phyloP scores from a whole-genome alignment of 2,113 vertebrate genomes.

The Synchiropus splendidus region DNA sequence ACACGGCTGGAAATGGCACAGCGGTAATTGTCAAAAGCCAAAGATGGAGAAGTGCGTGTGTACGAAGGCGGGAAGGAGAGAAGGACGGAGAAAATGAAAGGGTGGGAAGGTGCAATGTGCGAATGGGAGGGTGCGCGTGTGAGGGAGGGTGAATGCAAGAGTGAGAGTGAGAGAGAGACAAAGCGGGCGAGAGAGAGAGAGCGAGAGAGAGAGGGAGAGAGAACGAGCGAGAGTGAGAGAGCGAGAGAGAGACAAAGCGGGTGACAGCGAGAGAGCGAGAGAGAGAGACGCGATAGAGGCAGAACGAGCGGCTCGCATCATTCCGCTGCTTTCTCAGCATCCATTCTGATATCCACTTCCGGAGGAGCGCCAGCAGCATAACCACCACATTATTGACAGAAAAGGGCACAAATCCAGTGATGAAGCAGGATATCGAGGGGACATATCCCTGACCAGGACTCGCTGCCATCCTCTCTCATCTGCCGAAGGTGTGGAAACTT shows the following conservation, averaged over 20 bases:
- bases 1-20: conserved; percentile 55
- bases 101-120: conserved; percentile 42
- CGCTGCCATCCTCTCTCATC: conserved; percentile 9
- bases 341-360: conserved; percentile 38
- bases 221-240: conserved; percentile 29
- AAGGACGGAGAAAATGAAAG: conserved; percentile 42
- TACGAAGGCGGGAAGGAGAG: conserved; percentile 29
- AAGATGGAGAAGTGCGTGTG: conserved; percentile 34
- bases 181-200: conserved; percentile 22
- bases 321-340: conserved; percentile 58
- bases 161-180: conserved; percentile 21
- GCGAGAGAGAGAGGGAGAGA: conserved; percentile 23
- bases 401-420: conserved; percentile 21
- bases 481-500: conserved; percentile 51
- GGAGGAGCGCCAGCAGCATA: conserved; percentile 30
- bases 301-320: conserved; percentile 39
- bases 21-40: conserved; percentile 60
- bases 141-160: conserved; percentile 15
- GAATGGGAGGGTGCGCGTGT: conserved; percentile 22
- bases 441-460: conserved; percentile 26
- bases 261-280: conserved; percentile 20
- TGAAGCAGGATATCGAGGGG: conserved; percentile 39
- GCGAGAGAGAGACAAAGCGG: conserved; percentile 1
- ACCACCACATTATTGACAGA: conserved; percentile 26
- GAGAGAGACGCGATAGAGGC: conserved; percentile 17